Conservation (phyloP, 2,113 vertebrate species). For the Butorides virescens region DNA sequence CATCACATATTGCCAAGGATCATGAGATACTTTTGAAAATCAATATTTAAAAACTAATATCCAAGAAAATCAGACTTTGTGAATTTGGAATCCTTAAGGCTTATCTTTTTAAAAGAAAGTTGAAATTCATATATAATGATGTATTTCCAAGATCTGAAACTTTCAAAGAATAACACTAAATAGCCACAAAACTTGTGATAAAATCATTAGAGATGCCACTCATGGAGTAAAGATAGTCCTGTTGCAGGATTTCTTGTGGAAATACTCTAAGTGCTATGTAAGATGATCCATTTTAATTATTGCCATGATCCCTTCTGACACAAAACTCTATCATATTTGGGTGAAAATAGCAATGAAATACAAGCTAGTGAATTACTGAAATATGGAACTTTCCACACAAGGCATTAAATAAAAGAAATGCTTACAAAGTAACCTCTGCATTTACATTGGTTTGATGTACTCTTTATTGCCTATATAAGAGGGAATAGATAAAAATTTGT, state of each 20-base stretch:
- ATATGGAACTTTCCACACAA: neutral
- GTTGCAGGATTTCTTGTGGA: neutral
- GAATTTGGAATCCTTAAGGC: neutral
- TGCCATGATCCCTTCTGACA: neutral
- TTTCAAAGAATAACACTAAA: neutral
- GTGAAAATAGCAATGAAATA: neutral
- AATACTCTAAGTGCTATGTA: neutral
- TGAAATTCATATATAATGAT: fast-evolving
- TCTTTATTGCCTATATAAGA: neutral
- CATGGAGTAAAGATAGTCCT: neutral
- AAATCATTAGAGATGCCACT: neutral
- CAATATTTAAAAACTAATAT: neutral
- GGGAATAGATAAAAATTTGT: neutral
- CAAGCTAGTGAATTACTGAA: neutral
- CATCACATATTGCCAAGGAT: neutral
- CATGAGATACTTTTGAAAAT: neutral
- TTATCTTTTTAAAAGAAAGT: neutral
- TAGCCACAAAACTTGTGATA: neutral
- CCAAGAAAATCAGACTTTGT: neutral
- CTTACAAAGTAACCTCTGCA: neutral
- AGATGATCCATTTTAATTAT: neutral
- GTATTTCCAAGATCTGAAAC: neutral
- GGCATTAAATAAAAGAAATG: neutral
- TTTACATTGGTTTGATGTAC: neutral
- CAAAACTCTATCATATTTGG: neutral